phyloP scores from a whole-genome alignment of 1,140 invertebrate genomes.

The Pectinophora gossypiella region DNA sequence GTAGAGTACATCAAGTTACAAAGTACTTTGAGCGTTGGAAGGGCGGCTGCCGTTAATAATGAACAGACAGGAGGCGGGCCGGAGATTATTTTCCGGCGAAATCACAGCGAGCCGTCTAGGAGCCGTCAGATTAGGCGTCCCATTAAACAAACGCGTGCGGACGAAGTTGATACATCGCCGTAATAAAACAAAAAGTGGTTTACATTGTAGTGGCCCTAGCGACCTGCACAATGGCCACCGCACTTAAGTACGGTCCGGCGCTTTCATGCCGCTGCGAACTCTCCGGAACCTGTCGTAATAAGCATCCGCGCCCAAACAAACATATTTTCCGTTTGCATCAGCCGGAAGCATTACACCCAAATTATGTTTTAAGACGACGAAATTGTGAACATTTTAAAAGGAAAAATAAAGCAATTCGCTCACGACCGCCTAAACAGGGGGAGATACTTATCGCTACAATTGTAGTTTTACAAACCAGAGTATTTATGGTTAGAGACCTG shows the following conservation, averaged over 20 bases:
- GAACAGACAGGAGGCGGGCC: no score
- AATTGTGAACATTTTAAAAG: conserved; percentile 21
- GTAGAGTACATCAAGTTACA: no score
- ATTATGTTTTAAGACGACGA: conserved; percentile 34
- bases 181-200: conserved; percentile 54
- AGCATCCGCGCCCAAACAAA: conserved; percentile 58
- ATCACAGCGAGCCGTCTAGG: conserved; percentile 28
- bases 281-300: conserved; percentile 52
- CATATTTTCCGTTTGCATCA: conserved; percentile 41
- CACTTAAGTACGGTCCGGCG: conserved; percentile 53
- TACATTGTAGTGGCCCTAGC: conserved; percentile 38
- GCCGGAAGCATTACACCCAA: conserved; percentile 45
- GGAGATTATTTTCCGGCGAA: conserved; percentile 26
- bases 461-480: conserved; percentile 1
- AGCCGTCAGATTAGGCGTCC: conserved; percentile 21
- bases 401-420: conserved; percentile 5
- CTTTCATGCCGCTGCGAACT: conserved; percentile 47
- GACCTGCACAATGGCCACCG: conserved; percentile 40
- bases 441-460: conserved; percentile 1
- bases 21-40: no score
- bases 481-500: background rate
- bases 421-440: background rate
- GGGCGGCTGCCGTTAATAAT: no score
- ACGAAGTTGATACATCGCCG: conserved; percentile 44
- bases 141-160: conserved; percentile 47